Percentiles rank a stretch among this genome's conserved stretches.
Evolutionary conservation across 2,888 invertebrate genomes (phyloP).

Genomic region (Sinopyrophorus schimmeli): DNA sequence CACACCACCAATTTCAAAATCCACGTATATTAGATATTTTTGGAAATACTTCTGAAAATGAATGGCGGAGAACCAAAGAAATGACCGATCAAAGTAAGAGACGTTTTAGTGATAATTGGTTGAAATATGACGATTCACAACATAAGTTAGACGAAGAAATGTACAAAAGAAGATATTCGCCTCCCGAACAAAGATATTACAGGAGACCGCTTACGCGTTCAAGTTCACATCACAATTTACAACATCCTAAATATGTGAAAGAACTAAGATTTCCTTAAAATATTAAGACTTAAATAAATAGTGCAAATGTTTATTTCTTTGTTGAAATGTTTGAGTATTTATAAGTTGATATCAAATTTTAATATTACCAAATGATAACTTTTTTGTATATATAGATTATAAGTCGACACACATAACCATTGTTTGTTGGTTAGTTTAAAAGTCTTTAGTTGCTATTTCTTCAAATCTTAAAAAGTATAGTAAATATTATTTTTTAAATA

Average conservation of each 20-base stretch:
- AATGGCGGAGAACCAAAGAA: conserved; percentile 56
- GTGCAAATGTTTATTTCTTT: conserved; percentile 13
- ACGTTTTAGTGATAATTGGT: conserved; percentile 37
- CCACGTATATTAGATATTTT: conserved; percentile 69
- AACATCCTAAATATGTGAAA: conserved; percentile 65
- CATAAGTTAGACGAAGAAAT: conserved; percentile 51
- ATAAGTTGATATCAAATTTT: no score
- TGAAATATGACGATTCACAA: conserved; percentile 44
- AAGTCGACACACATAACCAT: no score
- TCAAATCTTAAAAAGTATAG: no score
- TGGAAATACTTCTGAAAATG: conserved; percentile 64
- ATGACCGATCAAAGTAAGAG: conserved; percentile 33
- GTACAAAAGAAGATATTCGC: conserved; percentile 58
- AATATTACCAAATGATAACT: no score
- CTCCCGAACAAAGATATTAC: conserved; percentile 52
- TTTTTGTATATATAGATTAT: no score
- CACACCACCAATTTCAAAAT: conserved; percentile 62
- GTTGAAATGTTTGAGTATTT: neutral
- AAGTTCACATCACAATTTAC: conserved; percentile 67
- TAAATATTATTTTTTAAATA: no score
- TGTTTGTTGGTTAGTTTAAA: no score
- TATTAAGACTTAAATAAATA: conserved; percentile 12
- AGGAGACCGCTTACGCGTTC: conserved; percentile 55
- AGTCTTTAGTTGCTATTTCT: no score
- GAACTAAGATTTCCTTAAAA: conserved; percentile 64